These are phyloP conservation scores for Cranoglanis bouderius DNA, from an alignment of 2,113 vertebrate genomes.

Conservation along the genomic window DNA sequence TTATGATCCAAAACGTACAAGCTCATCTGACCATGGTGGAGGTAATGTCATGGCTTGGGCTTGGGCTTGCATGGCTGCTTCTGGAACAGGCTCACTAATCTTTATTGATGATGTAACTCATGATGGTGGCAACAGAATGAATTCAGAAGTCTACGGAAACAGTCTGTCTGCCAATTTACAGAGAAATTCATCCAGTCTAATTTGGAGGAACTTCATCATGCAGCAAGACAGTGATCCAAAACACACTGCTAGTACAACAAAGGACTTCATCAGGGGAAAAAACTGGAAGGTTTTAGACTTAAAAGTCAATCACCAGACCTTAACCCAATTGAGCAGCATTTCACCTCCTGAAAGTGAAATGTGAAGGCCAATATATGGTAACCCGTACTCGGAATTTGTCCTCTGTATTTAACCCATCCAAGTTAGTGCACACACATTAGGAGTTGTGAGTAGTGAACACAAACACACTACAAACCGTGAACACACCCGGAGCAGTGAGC, in stretches of 20 bases:
- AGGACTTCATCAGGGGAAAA: background rate
- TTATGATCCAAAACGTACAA: background rate
- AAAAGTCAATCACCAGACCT: background rate
- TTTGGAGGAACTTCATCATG: background rate
- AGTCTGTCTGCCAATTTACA: background rate
- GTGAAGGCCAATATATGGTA: no score
- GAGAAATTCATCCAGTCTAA: background rate
- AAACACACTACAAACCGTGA: no score
- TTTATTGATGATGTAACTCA: background rate
- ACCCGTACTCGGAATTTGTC: no score
- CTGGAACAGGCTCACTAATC: background rate
- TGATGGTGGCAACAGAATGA: background rate
- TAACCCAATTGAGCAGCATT: background rate
- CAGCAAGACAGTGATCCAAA: background rate
- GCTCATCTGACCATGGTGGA: background rate
- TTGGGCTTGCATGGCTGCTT: background rate
- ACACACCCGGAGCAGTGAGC: no score
- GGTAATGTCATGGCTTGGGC: background rate
- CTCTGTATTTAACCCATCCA: no score
- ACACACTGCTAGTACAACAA: background rate
- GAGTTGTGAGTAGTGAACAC: no score
- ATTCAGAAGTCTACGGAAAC: background rate
- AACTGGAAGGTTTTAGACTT: background rate
- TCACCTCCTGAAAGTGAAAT: no score
- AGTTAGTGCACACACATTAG: no score